Conservation (phyloP, 2,888 invertebrate species). For the Antheraea yamamai region DNA sequence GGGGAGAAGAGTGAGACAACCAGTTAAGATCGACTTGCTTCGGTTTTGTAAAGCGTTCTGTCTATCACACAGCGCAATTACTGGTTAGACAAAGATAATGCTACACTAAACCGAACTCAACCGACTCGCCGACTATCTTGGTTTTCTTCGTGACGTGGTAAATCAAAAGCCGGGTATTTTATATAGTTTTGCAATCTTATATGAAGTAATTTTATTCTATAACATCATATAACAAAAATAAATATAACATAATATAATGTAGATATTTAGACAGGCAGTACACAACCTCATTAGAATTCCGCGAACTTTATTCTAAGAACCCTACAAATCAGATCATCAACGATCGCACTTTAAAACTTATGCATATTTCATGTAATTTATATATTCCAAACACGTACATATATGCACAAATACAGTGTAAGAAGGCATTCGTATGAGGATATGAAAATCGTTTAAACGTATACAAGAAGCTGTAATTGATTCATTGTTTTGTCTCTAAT, state of each 20-base stretch:
- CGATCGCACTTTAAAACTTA: conserved; percentile 9
- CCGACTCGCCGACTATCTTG: too few species aligned
- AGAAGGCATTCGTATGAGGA: conserved; percentile 33
- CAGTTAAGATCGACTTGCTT: too few species aligned
- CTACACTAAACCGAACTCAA: too few species aligned
- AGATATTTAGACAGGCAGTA: background rate
- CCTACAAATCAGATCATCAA: conserved; percentile 7
- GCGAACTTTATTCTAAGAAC: conserved; percentile 10
- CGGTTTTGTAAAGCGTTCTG: too few species aligned
- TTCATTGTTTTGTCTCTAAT: conserved; percentile 57
- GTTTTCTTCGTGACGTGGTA: too few species aligned
- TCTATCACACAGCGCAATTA: too few species aligned
- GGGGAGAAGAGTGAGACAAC: too few species aligned
- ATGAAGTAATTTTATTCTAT: too few species aligned
- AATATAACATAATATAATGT: background rate
- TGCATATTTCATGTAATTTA: conserved; percentile 13
- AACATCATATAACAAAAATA: too few species aligned
- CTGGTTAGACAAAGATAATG: too few species aligned
- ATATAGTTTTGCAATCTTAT: too few species aligned
- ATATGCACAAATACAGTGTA: conserved; percentile 19
- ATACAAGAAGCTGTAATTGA: conserved; percentile 44
- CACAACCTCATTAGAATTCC: conserved; percentile 10
- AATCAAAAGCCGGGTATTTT: too few species aligned
- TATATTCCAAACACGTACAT: conserved; percentile 18
- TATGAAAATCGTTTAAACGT: conserved; percentile 34